A percentile compares a stretch with the other conserved stretches of the same genome.
Conservation (phyloP, 1,140 invertebrate species). For the Drosophila sulfurigaster region DNA sequence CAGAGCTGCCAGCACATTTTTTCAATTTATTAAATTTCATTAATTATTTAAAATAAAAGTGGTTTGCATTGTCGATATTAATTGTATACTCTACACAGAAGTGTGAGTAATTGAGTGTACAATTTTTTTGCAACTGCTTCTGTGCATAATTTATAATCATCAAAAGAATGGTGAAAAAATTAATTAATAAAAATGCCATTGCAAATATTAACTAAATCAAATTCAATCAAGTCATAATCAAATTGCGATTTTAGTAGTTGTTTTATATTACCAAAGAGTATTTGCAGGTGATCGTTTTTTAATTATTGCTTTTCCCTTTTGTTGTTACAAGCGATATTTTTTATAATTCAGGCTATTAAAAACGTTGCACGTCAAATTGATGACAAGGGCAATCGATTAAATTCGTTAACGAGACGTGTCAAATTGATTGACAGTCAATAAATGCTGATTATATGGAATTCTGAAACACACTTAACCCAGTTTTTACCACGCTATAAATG, state of each 20-base stretch:
- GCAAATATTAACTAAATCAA: background rate
- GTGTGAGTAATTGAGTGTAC: background rate
- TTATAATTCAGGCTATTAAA: constrained; percentile 22
- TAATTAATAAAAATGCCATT: background rate
- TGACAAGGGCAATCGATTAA: constrained; percentile 36
- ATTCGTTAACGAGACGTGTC: constrained; percentile 34
- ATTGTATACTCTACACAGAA: constrained; percentile 3
- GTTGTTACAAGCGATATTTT: background rate
- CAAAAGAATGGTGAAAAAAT: background rate
- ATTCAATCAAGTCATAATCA: background rate
- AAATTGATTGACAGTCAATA: constrained; percentile 32
- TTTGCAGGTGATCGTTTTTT: background rate
- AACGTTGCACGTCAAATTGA: constrained; percentile 20
- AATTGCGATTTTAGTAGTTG: too few species aligned
- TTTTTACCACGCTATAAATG: background rate
- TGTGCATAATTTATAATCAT: background rate
- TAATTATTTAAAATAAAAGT: constrained; percentile 22
- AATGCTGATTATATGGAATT: background rate
- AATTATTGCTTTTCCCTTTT: background rate
- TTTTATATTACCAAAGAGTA: background rate
- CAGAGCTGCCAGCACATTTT: background rate
- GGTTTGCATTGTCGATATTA: constrained; percentile 17
- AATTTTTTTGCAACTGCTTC: background rate
- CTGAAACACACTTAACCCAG: background rate
- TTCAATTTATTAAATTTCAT: constrained; percentile 33